Evolutionary conservation across 2,888 invertebrate genomes (phyloP).

Genomic region (Drymonia ruficornis): DNA sequence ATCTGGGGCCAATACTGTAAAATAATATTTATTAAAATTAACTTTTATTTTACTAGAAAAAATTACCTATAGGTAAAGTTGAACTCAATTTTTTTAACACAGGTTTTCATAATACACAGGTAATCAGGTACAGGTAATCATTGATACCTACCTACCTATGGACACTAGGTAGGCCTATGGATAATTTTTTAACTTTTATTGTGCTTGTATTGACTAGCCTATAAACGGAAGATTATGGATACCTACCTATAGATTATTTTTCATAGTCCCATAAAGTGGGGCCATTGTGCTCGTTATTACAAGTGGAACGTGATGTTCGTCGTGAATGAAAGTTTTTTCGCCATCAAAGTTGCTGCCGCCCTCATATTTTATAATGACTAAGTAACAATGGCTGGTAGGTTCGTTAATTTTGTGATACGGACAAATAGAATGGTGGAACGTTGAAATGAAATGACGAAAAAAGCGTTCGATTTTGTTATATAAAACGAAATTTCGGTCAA

Average conservation of each 20-base stretch:
- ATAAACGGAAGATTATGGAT: neutral
- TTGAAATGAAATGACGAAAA: neutral
- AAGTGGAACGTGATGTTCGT: conserved; percentile 30
- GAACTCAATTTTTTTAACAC: no score
- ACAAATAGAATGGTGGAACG: neutral
- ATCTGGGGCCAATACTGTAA: no score
- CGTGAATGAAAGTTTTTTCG: conserved; percentile 30
- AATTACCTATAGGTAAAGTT: no score
- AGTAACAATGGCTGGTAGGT: conserved; percentile 20
- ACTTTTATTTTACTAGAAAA: no score
- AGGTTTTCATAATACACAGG: no score
- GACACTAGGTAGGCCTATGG: no score
- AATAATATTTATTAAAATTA: no score
- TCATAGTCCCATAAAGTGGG: conserved; percentile 33
- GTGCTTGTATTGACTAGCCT: neutral
- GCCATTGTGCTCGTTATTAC: conserved; percentile 37
- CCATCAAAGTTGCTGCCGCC: conserved; percentile 18
- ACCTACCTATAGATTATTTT: conserved; percentile 28
- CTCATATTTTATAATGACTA: conserved; percentile 24
- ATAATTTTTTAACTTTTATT: neutral
- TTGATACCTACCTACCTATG: no score
- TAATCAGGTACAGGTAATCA: no score
- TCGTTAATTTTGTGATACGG: conserved; percentile 9
- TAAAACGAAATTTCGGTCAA: neutral
- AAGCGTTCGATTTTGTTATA: neutral